Conservation (phyloP, 2,888 invertebrate genomes). For the Dexiosoma caninum region DNA sequence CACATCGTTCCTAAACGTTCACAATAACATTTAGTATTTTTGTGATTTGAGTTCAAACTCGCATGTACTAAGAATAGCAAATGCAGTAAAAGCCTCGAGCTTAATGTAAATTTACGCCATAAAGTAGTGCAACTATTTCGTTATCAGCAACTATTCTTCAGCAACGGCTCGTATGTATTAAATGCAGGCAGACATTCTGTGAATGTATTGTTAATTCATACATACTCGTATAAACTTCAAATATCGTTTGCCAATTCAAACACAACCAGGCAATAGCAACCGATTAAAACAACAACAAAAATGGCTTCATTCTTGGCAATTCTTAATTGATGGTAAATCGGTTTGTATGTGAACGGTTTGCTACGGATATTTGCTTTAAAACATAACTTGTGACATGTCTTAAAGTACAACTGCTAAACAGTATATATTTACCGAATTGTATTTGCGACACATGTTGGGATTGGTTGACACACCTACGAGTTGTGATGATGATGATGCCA, state of each 20-base stretch:
- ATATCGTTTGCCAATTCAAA: slow-evolving; percentile 33
- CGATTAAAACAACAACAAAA: not conserved
- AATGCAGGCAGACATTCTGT: not conserved
- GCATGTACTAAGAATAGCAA: not conserved
- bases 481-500: slow-evolving; percentile 43
- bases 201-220: not conserved
- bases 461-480: not conserved
- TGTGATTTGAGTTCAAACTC: not conserved
- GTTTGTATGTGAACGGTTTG: no score
- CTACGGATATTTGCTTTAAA: not conserved
- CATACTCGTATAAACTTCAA: not conserved
- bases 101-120: not conserved
- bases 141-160: not conserved
- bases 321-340: not conserved
- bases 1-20: not conserved
- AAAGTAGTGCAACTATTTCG: not conserved
- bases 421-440: not conserved
- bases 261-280: slow-evolving; percentile 3
- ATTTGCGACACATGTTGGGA: not conserved
- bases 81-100: not conserved
- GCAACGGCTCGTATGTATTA: not conserved
- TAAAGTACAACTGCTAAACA: slow-evolving; percentile 23
- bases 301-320: not conserved
- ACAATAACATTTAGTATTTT: no score
- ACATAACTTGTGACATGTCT: not conserved